These are phyloP conservation scores for Hippocampus mohnikei DNA, from an alignment of 2,113 vertebrate genomes.

Conservation along the genomic window DNA sequence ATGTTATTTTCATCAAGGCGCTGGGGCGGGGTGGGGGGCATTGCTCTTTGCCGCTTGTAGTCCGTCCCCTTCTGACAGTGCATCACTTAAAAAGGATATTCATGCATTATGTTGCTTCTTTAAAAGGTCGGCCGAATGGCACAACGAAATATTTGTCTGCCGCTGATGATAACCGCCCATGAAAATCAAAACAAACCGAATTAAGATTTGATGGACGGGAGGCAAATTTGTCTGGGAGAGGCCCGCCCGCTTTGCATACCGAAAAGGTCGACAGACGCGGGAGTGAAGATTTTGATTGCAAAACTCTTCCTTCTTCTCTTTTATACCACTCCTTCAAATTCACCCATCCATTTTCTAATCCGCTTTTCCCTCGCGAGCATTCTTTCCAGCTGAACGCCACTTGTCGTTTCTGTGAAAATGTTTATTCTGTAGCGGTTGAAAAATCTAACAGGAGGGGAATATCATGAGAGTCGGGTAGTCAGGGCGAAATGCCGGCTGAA, in stretches of 20 bases:
- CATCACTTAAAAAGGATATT: not conserved
- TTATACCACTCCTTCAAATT: not conserved
- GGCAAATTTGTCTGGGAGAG: not conserved
- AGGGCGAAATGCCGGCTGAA: conserved; percentile 16
- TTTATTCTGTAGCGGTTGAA: not conserved
- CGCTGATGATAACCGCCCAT: not conserved
- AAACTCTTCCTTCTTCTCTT: not conserved
- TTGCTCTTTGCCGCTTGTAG: not conserved
- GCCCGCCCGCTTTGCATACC: not conserved
- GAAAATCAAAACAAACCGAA: not conserved
- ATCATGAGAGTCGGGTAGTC: conserved; percentile 11
- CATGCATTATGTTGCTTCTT: not conserved
- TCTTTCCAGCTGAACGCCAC: not conserved
- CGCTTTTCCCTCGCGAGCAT: too few relatives aligned
- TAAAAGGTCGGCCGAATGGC: not conserved
- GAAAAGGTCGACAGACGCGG: not conserved
- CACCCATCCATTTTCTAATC: too few relatives aligned
- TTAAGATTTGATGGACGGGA: not conserved
- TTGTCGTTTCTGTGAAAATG: not conserved
- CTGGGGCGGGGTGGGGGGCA: too few relatives aligned
- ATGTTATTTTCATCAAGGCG: too few relatives aligned
- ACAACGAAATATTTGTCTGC: not conserved
- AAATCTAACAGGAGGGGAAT: not conserved
- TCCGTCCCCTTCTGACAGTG: not conserved
- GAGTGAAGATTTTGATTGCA: not conserved